phyloP scores from a whole-genome alignment of 2,113 vertebrate species.

The Toxotes jaculatrix region DNA sequence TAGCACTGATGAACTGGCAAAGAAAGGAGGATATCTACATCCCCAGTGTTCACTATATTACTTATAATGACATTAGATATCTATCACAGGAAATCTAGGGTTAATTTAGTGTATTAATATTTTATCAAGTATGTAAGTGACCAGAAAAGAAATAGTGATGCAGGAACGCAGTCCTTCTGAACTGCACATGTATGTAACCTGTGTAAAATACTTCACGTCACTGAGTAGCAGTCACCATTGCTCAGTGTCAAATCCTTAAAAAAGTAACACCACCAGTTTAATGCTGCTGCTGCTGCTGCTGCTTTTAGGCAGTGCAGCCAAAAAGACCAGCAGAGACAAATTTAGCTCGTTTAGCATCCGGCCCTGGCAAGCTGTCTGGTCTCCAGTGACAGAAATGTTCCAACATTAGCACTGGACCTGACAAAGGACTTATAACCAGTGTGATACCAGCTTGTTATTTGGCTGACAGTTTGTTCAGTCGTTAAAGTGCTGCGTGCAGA shows the following conservation, averaged over 20 bases:
- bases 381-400: conserved; percentile 17
- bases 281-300: conserved; percentile 22
- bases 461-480: background rate
- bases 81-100: background rate
- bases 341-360: conserved; percentile 33
- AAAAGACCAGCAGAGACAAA: conserved; percentile 24
- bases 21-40: background rate
- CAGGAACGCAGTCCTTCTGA: background rate
- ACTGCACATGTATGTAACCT: background rate
- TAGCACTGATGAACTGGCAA: background rate
- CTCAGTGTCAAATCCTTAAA: background rate
- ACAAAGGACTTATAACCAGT: background rate
- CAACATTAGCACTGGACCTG: conserved; percentile 27
- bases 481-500: background rate
- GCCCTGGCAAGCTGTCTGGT: conserved; percentile 6
- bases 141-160: background rate
- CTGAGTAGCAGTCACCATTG: background rate
- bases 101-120: background rate
- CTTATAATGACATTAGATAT: background rate
- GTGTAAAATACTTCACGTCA: background rate
- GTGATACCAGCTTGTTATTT: conserved; percentile 5
- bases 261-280: background rate
- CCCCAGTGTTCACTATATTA: background rate
- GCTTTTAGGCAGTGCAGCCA: conserved; percentile 19
- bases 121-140: background rate